phyloP scores from a whole-genome alignment of 2,113 vertebrate genomes.

The Vanacampus margaritifer region DNA sequence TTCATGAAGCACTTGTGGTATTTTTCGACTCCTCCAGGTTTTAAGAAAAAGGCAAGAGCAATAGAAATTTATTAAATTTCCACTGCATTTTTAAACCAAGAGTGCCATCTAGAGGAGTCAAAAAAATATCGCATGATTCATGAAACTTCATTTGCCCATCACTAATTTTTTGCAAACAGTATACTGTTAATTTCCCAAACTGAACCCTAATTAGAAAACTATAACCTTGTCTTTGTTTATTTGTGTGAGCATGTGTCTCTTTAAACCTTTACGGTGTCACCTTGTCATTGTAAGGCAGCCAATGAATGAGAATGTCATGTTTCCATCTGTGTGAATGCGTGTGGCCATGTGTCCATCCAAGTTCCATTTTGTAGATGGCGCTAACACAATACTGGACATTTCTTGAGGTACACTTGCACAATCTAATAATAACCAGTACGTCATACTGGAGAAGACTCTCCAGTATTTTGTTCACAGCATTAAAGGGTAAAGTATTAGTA shows the following conservation, averaged over 20 bases:
- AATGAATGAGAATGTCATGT: neutral
- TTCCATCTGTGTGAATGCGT: conserved; percentile 4
- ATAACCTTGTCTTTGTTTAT: too few species aligned
- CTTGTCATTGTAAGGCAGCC: conserved; percentile 34
- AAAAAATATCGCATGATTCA: too few species aligned
- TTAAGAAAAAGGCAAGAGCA: too few species aligned
- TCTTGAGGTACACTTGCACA: neutral
- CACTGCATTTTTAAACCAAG: too few species aligned
- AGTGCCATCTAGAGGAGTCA: too few species aligned
- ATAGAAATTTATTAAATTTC: too few species aligned
- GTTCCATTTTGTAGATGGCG: neutral
- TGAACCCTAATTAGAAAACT: conserved; percentile 18
- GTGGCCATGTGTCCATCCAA: neutral
- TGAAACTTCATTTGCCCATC: too few species aligned
- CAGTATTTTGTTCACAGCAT: neutral
- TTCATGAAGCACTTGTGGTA: too few species aligned
- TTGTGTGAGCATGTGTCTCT: neutral
- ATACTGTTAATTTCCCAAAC: neutral
- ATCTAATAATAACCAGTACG: neutral
- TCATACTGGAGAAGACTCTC: neutral
- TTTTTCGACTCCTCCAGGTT: too few species aligned
- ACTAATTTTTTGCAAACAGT: neutral
- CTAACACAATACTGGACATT: neutral
- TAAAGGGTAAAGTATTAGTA: neutral
- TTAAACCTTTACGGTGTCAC: conserved; percentile 28